Percentiles rank a stretch among this genome's conserved stretches.
Evolutionary conservation across 2,113 vertebrate species (phyloP).

Genomic region (Gila orcuttii): DNA sequence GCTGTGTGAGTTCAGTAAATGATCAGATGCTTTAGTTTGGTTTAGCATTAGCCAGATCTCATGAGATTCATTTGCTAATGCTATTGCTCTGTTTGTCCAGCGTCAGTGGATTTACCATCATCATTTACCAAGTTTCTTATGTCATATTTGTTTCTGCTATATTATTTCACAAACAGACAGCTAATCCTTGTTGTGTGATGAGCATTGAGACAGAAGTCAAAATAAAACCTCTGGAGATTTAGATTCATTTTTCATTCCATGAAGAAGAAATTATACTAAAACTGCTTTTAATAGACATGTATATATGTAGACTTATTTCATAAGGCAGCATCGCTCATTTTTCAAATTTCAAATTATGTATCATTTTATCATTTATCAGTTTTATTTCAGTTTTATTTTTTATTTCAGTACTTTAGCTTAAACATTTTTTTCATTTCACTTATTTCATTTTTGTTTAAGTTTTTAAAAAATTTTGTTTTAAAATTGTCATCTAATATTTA

Average conservation of each 20-base stretch:
- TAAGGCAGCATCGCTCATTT: too few species aligned
- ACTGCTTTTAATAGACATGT: background rate
- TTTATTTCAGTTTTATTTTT: too few species aligned
- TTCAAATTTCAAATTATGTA: too few species aligned
- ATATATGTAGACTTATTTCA: background rate
- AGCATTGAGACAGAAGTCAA: background rate
- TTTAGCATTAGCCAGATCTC: background rate
- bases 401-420: too few species aligned
- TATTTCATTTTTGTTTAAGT: too few species aligned
- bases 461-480: too few species aligned
- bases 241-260: background rate
- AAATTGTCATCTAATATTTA: too few species aligned
- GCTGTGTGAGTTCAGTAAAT: background rate
- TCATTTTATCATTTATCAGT: too few species aligned
- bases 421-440: too few species aligned
- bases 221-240: background rate
- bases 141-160: background rate
- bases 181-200: background rate
- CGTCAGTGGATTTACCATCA: background rate
- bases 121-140: background rate
- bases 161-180: background rate
- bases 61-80: background rate
- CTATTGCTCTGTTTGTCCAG: slow-evolving; percentile 9
- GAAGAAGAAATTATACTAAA: background rate
- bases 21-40: background rate